Percentiles rank a stretch among this genome's conserved stretches.
These are phyloP conservation scores for Cecropterus lyciades DNA, from an alignment of 1,140 invertebrate species.

Conservation along the genomic window DNA sequence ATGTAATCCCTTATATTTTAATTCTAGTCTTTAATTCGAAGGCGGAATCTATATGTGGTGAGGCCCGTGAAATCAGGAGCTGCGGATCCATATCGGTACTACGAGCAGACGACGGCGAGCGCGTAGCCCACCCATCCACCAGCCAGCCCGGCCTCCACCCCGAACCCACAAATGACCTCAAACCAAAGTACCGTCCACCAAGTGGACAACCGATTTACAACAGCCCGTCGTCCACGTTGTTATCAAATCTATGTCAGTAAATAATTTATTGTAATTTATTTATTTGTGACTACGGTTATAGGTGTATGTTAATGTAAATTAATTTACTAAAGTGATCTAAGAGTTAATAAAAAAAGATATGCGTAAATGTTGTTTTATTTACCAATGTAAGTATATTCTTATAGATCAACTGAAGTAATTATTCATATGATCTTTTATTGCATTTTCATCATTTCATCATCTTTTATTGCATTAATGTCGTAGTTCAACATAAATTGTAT, in stretches of 20 bases:
- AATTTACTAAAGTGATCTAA: constrained; percentile 71
- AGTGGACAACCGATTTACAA: constrained; percentile 58
- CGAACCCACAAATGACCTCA: constrained; percentile 67
- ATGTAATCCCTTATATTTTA: constrained; percentile 55
- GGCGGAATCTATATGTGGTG: constrained; percentile 86
- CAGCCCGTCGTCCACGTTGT: constrained; percentile 58
- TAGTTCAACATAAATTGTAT: no score
- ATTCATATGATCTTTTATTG: no score
- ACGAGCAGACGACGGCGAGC: constrained; percentile 84
- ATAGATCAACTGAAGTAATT: no score
- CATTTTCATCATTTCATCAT: no score
- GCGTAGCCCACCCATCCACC: constrained; percentile 79
- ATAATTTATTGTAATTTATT: constrained; percentile 81
- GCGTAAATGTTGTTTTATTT: constrained; percentile 63
- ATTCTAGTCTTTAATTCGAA: constrained; percentile 82
- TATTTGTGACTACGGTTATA: constrained; percentile 75
- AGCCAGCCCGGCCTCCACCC: constrained; percentile 34
- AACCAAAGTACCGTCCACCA: constrained; percentile 75
- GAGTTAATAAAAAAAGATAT: constrained; percentile 68
- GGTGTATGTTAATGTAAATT: constrained; percentile 71
- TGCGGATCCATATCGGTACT: constrained; percentile 85
- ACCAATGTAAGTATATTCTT: neutral
- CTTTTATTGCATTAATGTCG: no score
- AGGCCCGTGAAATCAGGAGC: constrained; percentile 80
- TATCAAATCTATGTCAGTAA: constrained; percentile 76